phyloP scores from a whole-genome alignment of 1,140 invertebrate genomes.

The Musca domestica region DNA sequence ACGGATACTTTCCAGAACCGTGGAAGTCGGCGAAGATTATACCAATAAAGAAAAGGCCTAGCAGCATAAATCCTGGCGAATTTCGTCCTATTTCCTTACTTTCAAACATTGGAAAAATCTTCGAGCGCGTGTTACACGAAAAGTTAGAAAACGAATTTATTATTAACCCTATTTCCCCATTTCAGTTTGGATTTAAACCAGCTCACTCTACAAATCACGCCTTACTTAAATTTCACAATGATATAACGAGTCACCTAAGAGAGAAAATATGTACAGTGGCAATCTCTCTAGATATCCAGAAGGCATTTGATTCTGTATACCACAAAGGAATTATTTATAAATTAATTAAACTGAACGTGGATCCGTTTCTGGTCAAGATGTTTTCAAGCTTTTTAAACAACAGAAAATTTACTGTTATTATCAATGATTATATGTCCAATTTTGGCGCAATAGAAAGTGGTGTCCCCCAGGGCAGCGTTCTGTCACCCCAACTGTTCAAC shows the following conservation, averaged over 20 bases:
- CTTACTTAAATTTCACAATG: neutral
- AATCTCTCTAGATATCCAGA: constrained; percentile 13
- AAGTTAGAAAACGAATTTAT: neutral
- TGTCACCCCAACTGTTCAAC: neutral
- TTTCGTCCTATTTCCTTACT: neutral
- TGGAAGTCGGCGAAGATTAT: constrained; percentile 16
- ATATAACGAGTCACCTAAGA: neutral
- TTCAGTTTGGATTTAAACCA: too few relatives aligned
- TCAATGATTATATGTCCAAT: neutral
- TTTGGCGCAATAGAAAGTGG: constrained; percentile 35
- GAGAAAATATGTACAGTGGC: constrained; percentile 1
- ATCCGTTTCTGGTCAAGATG: neutral
- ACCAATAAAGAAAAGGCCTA: neutral
- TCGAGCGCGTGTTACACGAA: neutral
- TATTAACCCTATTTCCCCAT: neutral
- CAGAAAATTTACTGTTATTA: neutral
- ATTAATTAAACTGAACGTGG: neutral
- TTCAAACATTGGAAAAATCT: constrained; percentile 3
- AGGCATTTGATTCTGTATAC: too few relatives aligned
- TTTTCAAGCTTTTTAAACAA: too few relatives aligned
- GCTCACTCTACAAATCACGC: neutral
- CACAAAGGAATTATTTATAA: neutral
- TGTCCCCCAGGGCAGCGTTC: constrained; percentile 33
- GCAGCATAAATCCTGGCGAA: neutral
- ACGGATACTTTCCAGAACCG: constrained; percentile 6